Base-by-base conservation (phyloP, 2,888 invertebrate genomes). In the Cephus rjabovi region DNA sequence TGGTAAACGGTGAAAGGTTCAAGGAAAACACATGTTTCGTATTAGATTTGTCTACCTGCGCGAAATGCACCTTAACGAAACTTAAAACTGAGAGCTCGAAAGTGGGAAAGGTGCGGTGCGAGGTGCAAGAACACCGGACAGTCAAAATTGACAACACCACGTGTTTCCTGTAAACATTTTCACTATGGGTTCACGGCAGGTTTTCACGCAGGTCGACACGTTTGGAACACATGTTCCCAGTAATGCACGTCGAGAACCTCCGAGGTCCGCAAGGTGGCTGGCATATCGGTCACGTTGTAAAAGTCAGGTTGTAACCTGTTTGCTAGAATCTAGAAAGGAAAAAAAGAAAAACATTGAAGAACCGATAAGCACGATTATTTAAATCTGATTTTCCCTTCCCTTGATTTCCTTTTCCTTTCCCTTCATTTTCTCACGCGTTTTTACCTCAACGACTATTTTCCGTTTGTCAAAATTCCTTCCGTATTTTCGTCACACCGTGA, bases 21-120 rank as follows among this genome's bases (percentile, higher is more conserved):
- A 23, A 76, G 74, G 79, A 75, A 75, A 79, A 83, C 88, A 88
- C 85, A 86, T 88, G 88, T 88, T 88, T 88, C 87, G 87, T 80
- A 87, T 88, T 87, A 88, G 86, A 86, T 84, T 80, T 73, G 81
- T 84, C 85, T 87, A 88, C 87, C 87, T 87, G 87, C 86, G 73
- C 84, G 75, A 74, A 34, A 31, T 34, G 37, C 34, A 74, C 74
- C 74, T 74, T 56, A 56, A 56, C 56, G 56, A 56, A 56, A 56
- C 56, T 56, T 56, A 56, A 56, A 56, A 56, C 56, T 56, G 56
- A 23, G 23, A 56, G 23, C 23, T 56, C 6, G 23, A 56, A 23
- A 40, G 15, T 40, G 40, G 40, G 15, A 40, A 40, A 56, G 56
- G 56, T 56, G 56, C 23, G 9, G 23, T 56, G 23, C 56, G 56